Base-by-base conservation (phyloP, 2,797 vertebrate species). In the Rhinophrynus dorsalis region DNA sequence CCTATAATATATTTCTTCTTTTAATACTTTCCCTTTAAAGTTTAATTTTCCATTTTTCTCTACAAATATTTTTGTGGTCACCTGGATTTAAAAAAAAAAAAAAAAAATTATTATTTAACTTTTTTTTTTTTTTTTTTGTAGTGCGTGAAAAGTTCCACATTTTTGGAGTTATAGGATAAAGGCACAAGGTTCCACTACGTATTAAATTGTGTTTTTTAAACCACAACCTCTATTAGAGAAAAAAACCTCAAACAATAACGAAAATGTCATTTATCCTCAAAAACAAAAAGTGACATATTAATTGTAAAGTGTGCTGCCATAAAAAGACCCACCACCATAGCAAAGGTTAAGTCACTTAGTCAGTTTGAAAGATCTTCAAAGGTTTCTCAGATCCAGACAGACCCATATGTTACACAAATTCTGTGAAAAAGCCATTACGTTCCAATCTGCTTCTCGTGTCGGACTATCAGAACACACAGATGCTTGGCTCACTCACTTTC, bases 281-380 rank as follows among this genome's bases (percentile, higher is more conserved):
- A 29, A 27, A 7, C n/a, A 30, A 33, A 61, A 50, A 29, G 6
- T 13, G 56, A 62, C 35, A 48, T 18, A 44, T 54, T 66, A 66
- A 66, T 73, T 73, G 61, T 60, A 66, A 73, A 30, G 45, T 59
- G 71, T 78, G 63, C 80, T 81, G 76, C 30, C 74, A 82, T 75
- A 82, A 78, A 65, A 75, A 33, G 77, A 86, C 86, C 89, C 84
- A 88, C 85, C 88, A 86, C 84, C 79, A 80, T 79, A 92, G 87
- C 91, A 92, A 88, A 94, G 93, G 94, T 95, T 91, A 94, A 94
- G 91, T 92, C 93, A 94, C 94, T 95, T 93, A 93, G 89, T 88
- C 84, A 90, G 94, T 93, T 95, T 96, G 94, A 97, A 95, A 98
- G 91, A 83, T 89, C 90, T 95, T 96, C 91, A 93, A 94, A 94